Evolutionary conservation across 2,113 vertebrate species (phyloP).

Genomic region (Clupea harengus): DNA sequence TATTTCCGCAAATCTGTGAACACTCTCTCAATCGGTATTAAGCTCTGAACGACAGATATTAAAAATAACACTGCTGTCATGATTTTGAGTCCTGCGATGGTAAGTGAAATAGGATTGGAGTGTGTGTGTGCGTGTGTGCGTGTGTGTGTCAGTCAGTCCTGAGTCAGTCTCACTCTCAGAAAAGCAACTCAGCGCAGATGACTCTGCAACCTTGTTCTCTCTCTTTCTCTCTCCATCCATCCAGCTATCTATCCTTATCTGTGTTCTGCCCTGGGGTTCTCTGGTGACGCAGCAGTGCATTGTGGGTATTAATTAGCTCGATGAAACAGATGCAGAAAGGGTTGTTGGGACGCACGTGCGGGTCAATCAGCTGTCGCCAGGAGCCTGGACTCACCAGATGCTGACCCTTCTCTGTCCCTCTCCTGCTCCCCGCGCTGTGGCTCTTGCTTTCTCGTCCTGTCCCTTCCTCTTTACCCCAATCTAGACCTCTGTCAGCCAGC

Average conservation of each 20-base stretch:
- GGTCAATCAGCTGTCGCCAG: not conserved
- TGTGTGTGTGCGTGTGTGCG: not conserved
- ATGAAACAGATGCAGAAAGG: not conserved
- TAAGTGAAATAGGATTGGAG: not conserved
- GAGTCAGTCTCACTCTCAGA: not conserved
- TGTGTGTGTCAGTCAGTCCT: not conserved
- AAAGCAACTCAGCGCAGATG: not conserved
- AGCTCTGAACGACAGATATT: not conserved
- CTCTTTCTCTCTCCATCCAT: not conserved
- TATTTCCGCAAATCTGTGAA: not conserved
- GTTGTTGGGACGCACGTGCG: not conserved
- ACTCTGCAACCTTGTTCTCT: not conserved
- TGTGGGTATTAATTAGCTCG: slow-evolving; percentile 14
- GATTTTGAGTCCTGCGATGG: not conserved
- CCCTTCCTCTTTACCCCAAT: not conserved
- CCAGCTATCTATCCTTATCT: not conserved
- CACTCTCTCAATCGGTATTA: slow-evolving; percentile 3
- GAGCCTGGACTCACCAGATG: not conserved
- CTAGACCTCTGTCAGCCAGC: not conserved
- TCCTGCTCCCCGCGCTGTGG: not conserved
- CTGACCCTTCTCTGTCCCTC: not conserved
- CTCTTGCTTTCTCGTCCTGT: not conserved
- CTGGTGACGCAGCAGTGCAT: not conserved
- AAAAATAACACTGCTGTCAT: not conserved
- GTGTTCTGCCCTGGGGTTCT: not conserved